phyloP scores from a whole-genome alignment of 2,888 invertebrate species.

The Chrysomela aeneicollis region DNA sequence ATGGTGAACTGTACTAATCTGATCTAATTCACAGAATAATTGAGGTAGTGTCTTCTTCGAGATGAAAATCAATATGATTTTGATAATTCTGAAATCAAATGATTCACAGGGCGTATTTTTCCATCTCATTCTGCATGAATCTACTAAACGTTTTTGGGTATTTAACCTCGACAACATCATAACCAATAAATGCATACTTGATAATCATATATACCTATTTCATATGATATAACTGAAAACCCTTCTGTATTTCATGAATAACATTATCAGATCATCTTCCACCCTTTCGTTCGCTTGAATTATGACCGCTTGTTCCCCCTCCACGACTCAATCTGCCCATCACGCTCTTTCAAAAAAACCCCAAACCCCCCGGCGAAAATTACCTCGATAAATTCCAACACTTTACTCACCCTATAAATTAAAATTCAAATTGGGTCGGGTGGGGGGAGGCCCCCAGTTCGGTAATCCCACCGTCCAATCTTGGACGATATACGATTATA shows the following conservation, averaged over 20 bases:
- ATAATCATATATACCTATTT: too few species aligned
- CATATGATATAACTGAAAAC: neutral
- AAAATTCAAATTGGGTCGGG: slow-evolving; percentile 62
- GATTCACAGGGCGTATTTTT: too few species aligned
- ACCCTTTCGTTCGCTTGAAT: slow-evolving; percentile 13
- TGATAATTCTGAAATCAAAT: too few species aligned
- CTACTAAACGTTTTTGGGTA: too few species aligned
- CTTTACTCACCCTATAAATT: slow-evolving; percentile 61
- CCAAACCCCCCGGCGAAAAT: slow-evolving; percentile 47
- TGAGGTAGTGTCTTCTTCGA: too few species aligned
- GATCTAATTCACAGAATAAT: too few species aligned
- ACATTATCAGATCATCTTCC: slow-evolving; percentile 11
- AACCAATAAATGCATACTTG: too few species aligned
- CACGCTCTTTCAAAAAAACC: slow-evolving; percentile 40
- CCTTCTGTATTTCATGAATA: slow-evolving; percentile 8
- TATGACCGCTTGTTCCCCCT: slow-evolving; percentile 8
- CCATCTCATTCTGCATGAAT: too few species aligned
- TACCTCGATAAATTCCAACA: slow-evolving; percentile 55
- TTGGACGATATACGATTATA: slow-evolving; percentile 63
- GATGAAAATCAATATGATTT: too few species aligned
- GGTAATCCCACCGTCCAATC: slow-evolving; percentile 61
- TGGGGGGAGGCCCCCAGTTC: slow-evolving; percentile 49
- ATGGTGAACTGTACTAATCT: too few species aligned
- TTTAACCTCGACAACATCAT: too few species aligned
- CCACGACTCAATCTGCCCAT: slow-evolving; percentile 38